Evolutionary conservation across 2,888 invertebrate genomes (phyloP).

Genomic region (Phanerotoma sp.): DNA sequence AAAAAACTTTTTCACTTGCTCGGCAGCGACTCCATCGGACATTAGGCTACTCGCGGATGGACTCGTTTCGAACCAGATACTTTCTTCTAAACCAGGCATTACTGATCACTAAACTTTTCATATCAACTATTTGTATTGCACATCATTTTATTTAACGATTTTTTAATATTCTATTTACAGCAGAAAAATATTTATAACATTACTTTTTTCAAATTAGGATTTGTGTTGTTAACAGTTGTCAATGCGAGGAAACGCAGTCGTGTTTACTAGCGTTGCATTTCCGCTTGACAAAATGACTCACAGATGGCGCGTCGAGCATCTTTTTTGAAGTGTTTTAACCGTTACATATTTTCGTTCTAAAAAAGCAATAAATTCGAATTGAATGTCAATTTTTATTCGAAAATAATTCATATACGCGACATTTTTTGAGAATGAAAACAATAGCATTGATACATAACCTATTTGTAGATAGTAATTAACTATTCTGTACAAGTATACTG

Average conservation of each 20-base stretch:
- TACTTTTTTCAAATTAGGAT: constrained; percentile 17
- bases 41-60: constrained; percentile 58
- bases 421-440: too few species aligned
- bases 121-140: constrained; percentile 36
- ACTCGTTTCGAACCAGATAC: constrained; percentile 50
- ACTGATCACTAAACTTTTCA: constrained; percentile 32
- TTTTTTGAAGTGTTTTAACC: too few species aligned
- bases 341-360: too few species aligned
- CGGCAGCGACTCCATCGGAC: constrained; percentile 64
- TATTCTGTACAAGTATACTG: too few species aligned
- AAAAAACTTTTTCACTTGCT: constrained; percentile 80
- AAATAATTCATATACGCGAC: too few species aligned
- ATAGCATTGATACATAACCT: too few species aligned
- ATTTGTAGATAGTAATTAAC: too few species aligned
- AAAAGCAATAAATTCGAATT: too few species aligned
- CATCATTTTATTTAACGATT: constrained; percentile 28
- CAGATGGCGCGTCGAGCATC: too few species aligned
- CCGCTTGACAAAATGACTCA: too few species aligned
- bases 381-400: too few species aligned
- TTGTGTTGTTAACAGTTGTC: constrained; percentile 36
- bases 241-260: constrained; percentile 15
- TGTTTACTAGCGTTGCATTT: constrained; percentile 2
- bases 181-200: not conserved
- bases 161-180: constrained; percentile 8
- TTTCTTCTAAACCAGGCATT: constrained; percentile 56